Evolutionary conservation across 1,140 invertebrate species (phyloP), one percentile per base, ranked within the genome.

Genomic region (Drosophila teissieri): DNA sequence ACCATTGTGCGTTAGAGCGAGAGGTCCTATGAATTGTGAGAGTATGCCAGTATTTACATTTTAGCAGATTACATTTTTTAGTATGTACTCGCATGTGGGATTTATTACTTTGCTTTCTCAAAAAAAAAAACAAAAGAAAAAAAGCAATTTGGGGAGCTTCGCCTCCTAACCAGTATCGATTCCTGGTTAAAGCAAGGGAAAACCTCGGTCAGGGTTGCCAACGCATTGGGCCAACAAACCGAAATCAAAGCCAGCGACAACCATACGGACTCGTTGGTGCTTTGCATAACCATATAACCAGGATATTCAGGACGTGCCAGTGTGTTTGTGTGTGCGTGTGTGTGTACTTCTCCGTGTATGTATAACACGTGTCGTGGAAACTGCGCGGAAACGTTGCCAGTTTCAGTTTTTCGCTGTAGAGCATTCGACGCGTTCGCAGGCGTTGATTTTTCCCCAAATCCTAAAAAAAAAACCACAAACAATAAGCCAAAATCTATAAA

Each of bases 21-120:
- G 15, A 17, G 7, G 14, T 15, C 49, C n/a, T 49, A 19, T 36
- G 17, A 15, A 52, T 48, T 61, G 36, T 52, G 49, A 19, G 36
- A 44, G 22, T 46, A 40, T 14, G 57, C 31, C n/a, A 39, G 60
- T 84, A 86, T 85, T 85, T 85, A 78, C 78, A 88, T 85, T 86
- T 86, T 53, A 83, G 83, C 70, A 88, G 80, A 86, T 86, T 83
- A 86, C 64, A 86, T 83, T 86, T 83, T 86, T 86, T 81, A 65
- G 55, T 78, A 75, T 65, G 60, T 75, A 75, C 51, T 55, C 45
- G 55, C 60, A 70, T 62, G 57, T 54, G 39, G 36, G 45, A 49
- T 63, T 63, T 53, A 63, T 63, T 65, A 65, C 37, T 36, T 31
- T 61, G 36, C 64, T 27, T 14, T 15, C 64, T 34, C 22, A 22